phyloP scores from a whole-genome alignment of 2,113 vertebrate species.

The Ciconia stormi region DNA sequence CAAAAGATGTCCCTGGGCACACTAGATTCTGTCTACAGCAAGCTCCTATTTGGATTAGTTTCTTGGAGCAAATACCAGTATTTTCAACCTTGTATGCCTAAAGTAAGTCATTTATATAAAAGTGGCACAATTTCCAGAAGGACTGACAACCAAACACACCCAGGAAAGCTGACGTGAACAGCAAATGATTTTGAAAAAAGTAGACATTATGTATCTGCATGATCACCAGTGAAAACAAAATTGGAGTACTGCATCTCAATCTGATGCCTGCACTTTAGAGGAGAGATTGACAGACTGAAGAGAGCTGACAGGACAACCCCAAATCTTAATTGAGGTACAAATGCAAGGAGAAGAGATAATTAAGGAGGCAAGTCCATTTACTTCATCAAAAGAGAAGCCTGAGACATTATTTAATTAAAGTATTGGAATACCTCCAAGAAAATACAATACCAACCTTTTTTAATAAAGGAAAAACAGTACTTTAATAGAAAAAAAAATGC shows the following conservation, averaged over 20 bases:
- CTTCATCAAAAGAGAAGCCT: neutral
- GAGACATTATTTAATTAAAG: neutral
- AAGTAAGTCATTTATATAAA: conserved; percentile 4
- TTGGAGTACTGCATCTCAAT: neutral
- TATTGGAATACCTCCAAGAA: neutral
- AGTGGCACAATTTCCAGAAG: neutral
- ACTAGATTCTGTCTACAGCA: neutral
- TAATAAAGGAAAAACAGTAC: neutral
- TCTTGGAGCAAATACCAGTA: neutral
- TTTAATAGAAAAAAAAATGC: neutral
- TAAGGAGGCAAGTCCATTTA: neutral
- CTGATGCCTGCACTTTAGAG: neutral
- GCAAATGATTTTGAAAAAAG: neutral
- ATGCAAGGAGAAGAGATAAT: neutral
- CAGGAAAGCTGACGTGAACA: neutral
- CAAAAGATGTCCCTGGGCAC: neutral
- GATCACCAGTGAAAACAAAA: neutral
- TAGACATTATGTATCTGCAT: neutral
- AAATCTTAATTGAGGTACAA: neutral
- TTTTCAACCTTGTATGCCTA: neutral
- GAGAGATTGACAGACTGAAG: neutral
- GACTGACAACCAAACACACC: neutral
- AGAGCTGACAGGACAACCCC: neutral
- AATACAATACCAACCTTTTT: neutral
- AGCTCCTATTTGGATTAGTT: neutral